phyloP scores from a whole-genome alignment of 2,888 invertebrate species.

The Lasioglossum villosulum region DNA sequence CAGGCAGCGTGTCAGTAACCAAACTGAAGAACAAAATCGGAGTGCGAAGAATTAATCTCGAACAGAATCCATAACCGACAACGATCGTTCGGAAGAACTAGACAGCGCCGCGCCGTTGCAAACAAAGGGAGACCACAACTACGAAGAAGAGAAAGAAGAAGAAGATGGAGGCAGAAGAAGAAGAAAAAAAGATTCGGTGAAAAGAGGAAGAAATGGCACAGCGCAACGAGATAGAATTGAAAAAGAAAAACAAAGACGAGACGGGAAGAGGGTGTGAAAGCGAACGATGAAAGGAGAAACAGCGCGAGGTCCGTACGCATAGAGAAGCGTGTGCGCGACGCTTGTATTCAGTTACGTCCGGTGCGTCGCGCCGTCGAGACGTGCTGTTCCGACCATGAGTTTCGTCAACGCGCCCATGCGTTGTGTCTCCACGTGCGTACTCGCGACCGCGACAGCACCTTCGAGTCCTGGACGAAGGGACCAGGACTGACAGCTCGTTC shows the following conservation, averaged over 20 bases:
- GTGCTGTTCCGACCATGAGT: constrained; percentile 64
- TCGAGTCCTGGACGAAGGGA: not conserved
- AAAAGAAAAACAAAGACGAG: constrained; percentile 13
- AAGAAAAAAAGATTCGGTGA: not conserved
- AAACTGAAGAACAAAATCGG: not conserved
- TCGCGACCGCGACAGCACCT: not conserved
- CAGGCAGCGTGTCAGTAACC: not conserved
- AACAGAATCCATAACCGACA: not conserved
- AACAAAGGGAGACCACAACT: not conserved
- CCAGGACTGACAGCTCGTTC: not conserved
- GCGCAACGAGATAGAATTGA: constrained; percentile 40
- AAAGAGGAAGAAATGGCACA: constrained; percentile 27
- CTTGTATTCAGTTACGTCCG: constrained; percentile 82
- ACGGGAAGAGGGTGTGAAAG: constrained; percentile 44
- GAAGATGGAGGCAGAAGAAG: not conserved
- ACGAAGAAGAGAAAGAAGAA: not conserved
- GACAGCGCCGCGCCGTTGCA: not conserved
- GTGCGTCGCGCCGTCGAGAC: constrained; percentile 80
- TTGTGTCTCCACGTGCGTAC: constrained; percentile 39
- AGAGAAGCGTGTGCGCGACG: constrained; percentile 68
- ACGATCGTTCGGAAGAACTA: not conserved
- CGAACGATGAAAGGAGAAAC: constrained; percentile 44
- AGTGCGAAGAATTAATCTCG: not conserved
- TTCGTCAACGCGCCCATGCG: constrained; percentile 40
- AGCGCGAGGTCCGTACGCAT: constrained; percentile 61